Percentiles rank a stretch among this genome's conserved stretches.
phyloP scores from a whole-genome alignment of 23 tunicate species.

The Ciona savignyi region DNA sequence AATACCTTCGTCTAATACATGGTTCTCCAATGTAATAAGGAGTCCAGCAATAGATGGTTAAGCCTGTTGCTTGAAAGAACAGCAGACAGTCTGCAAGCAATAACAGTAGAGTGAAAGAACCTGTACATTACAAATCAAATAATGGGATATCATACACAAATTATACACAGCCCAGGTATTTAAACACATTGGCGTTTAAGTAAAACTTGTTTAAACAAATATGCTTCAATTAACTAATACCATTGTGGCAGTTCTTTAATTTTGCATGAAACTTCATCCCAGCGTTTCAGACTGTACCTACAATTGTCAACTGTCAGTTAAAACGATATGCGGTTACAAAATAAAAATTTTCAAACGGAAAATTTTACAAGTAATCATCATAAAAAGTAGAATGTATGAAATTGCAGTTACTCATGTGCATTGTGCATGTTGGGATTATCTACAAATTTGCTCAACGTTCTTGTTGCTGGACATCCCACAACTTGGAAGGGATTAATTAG shows the following conservation, averaged over 20 bases:
- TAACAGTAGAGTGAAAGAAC: not conserved
- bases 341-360: not conserved
- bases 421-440: too few relatives aligned
- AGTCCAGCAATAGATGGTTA: not conserved
- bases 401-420: too few relatives aligned
- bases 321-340: not conserved
- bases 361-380: too few relatives aligned
- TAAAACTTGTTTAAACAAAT: not conserved
- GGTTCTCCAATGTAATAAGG: not conserved
- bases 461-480: too few relatives aligned
- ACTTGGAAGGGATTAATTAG: not conserved
- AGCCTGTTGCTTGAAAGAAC: not conserved
- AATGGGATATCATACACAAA: not conserved
- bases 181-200: not conserved
- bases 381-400: too few relatives aligned
- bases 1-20: not conserved
- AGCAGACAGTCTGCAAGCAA: not conserved
- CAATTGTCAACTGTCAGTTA: not conserved
- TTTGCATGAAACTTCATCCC: not conserved
- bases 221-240: not conserved
- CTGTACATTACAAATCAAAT: not conserved
- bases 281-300: not conserved
- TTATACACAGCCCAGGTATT: not conserved
- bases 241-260: not conserved
- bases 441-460: too few relatives aligned